These are phyloP conservation scores for Periophthalmodon schlosseri DNA, from an alignment of 2,113 vertebrate genomes.

Conservation along the genomic window DNA sequence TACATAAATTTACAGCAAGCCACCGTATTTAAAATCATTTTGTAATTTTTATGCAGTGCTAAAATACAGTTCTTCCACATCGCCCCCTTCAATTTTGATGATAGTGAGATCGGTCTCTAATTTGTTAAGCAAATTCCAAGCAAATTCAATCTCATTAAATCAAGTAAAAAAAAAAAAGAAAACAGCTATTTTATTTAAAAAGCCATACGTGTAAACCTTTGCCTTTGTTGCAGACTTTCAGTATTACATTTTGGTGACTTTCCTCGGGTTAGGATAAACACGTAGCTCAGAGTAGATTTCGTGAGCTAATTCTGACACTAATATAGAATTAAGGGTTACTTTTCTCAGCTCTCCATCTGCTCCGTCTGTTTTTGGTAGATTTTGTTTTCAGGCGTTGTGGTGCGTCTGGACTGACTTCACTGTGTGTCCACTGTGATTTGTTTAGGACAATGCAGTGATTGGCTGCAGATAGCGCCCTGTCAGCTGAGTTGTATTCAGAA, in stretches of 20 bases:
- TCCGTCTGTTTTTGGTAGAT: background rate
- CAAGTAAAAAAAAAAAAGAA: background rate
- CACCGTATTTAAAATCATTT: too few species aligned
- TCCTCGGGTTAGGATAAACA: too few species aligned
- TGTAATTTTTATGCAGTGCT: background rate
- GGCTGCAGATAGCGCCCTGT: constrained; percentile 23
- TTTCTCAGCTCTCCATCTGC: background rate
- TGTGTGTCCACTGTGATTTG: constrained; percentile 18
- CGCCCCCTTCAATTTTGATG: background rate
- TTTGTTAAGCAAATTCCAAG: too few species aligned
- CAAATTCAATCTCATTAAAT: too few species aligned
- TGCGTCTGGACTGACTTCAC: background rate
- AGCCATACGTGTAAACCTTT: background rate
- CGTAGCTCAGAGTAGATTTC: background rate
- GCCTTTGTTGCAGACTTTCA: background rate
- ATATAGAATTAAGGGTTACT: background rate
- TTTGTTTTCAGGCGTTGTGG: background rate
- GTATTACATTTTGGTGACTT: background rate
- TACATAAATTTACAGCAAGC: too few species aligned
- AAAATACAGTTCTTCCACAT: background rate
- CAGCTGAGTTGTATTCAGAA: constrained; percentile 39
- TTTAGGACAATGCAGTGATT: constrained; percentile 29
- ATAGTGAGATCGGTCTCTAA: background rate
- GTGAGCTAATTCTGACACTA: constrained; percentile 2
- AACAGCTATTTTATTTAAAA: background rate